Percentiles rank a stretch among this genome's conserved stretches.
phyloP scores from a whole-genome alignment of 2,797 vertebrate species.

The Nothura maculosa region DNA sequence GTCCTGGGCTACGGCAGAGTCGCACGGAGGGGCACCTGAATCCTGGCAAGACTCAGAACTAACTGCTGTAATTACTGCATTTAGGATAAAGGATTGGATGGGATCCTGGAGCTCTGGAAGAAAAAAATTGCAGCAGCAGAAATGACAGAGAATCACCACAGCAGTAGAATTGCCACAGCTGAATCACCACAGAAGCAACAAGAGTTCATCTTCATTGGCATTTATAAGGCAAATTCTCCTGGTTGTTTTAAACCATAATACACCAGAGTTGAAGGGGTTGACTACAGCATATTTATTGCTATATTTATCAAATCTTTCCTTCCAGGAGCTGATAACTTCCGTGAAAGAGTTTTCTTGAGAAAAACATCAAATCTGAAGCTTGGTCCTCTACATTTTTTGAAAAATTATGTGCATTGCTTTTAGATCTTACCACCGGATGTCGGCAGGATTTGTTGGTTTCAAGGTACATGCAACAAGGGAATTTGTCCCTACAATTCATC shows the following conservation, averaged over 20 bases:
- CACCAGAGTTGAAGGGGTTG: neutral
- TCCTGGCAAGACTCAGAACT: neutral
- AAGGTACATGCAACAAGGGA: constrained; percentile 34
- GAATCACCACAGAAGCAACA: neutral
- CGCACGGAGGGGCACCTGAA: neutral
- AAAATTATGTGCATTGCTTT: neutral
- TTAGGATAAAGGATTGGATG: neutral
- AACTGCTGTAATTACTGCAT: neutral
- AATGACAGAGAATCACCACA: no score
- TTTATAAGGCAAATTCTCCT: neutral
- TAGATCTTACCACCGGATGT: constrained; percentile 28
- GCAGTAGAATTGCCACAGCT: neutral
- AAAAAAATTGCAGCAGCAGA: neutral
- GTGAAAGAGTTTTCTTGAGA: neutral
- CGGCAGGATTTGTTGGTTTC: constrained; percentile 29
- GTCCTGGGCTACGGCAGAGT: neutral
- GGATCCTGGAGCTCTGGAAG: neutral
- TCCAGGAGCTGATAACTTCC: neutral
- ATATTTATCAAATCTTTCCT: neutral
- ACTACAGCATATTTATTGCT: neutral
- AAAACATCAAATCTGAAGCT: neutral
- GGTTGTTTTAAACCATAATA: neutral
- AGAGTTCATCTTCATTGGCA: neutral
- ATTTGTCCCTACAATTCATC: constrained; percentile 20
- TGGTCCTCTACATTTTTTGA: neutral